Evolutionary conservation across 2,113 vertebrate genomes (phyloP).

Genomic region (Onychostoma macrolepis): DNA sequence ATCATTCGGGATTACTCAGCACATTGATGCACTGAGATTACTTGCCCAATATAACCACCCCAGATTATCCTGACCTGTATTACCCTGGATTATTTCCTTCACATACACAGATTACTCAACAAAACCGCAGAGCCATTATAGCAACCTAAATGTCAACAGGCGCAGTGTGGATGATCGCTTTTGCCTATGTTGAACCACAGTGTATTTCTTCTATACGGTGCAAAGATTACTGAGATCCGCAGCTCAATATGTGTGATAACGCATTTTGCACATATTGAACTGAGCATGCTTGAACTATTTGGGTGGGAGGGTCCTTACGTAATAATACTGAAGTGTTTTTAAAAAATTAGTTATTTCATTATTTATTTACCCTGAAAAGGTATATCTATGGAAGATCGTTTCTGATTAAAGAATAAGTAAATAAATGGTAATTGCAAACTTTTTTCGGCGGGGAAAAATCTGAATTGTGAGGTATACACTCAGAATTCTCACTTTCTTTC

Average conservation of each 20-base stretch:
- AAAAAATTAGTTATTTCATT: not conserved
- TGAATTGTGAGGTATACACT: too few relatives aligned
- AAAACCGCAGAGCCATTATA: not conserved
- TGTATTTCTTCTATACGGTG: not conserved
- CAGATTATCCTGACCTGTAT: slow-evolving; percentile 33
- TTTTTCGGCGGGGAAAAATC: too few relatives aligned
- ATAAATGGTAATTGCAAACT: too few relatives aligned
- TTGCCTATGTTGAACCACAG: not conserved
- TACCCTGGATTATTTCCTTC: slow-evolving; percentile 34
- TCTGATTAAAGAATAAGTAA: too few relatives aligned
- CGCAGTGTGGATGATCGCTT: not conserved
- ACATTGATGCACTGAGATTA: slow-evolving; percentile 26
- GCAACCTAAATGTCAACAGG: slow-evolving; percentile 19
- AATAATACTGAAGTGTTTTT: not conserved
- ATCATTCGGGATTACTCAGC: slow-evolving; percentile 6
- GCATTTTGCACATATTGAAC: not conserved
- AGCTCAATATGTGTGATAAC: not conserved
- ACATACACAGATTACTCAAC: not conserved
- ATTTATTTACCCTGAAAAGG: not conserved
- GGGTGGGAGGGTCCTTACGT: not conserved
- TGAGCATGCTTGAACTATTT: not conserved
- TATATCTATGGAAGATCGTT: not conserved
- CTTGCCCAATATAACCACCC: slow-evolving; percentile 29
- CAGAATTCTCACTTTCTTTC: too few relatives aligned
- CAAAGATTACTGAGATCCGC: not conserved